Evolutionary conservation across 64 coral and sea anemone species (phyloP).

Genomic region (Dendronephthya gigantea): DNA sequence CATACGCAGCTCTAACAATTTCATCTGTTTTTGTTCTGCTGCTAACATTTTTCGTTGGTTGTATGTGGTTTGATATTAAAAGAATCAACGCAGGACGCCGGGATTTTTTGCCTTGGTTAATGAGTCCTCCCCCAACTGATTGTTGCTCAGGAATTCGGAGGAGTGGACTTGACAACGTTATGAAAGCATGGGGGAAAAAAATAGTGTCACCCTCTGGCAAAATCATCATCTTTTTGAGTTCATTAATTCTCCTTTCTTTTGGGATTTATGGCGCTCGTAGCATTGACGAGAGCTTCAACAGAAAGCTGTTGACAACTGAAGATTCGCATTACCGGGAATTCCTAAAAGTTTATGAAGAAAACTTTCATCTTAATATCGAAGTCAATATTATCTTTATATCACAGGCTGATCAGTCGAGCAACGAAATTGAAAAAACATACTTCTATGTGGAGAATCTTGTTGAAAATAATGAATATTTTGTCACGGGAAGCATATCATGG

Average conservation of each 20-base stretch:
- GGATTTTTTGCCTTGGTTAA: too few species aligned
- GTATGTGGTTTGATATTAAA: not conserved
- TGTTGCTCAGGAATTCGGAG: not conserved
- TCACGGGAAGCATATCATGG: slow-evolving; percentile 4
- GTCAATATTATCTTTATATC: slow-evolving; percentile 18
- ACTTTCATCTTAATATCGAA: slow-evolving; percentile 30
- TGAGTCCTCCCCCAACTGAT: too few species aligned
- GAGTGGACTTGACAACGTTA: not conserved
- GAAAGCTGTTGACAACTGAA: slow-evolving; percentile 27
- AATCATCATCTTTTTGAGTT: slow-evolving; percentile 23
- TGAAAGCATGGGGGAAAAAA: not conserved
- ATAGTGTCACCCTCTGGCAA: slow-evolving; percentile 11
- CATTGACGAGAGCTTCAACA: slow-evolving; percentile 37
- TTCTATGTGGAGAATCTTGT: not conserved
- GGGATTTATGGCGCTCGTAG: slow-evolving; percentile 33
- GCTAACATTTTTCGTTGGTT: not conserved
- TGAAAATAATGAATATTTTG: not conserved
- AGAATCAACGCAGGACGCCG: not conserved
- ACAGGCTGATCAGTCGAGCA: not conserved
- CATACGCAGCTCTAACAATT: not conserved
- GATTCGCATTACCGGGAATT: slow-evolving; percentile 29
- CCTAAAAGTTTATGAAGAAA: slow-evolving; percentile 21
- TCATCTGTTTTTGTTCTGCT: not conserved
- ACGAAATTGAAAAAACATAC: slow-evolving; percentile 18
- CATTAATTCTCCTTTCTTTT: slow-evolving; percentile 19